phyloP scores from a whole-genome alignment of 2,888 invertebrate species.

The Eupithecia abbreviata region DNA sequence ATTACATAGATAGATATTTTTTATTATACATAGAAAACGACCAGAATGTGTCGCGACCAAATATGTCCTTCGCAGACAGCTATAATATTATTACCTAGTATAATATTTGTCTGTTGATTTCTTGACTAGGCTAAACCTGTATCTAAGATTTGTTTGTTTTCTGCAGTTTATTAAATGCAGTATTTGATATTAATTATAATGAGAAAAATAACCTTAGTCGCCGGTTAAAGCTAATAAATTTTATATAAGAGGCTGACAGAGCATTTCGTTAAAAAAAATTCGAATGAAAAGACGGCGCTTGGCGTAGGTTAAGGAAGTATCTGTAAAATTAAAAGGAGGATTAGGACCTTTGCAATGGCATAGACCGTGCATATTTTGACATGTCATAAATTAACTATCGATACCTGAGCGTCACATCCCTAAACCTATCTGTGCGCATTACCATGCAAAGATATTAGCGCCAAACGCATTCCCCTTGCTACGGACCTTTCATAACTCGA shows the following conservation, averaged over 20 bases:
- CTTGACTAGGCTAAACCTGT: no score
- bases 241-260: no score
- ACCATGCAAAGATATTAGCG: constrained; percentile 54
- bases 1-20: no score
- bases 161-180: background rate
- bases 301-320: background rate
- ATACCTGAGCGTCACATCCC: constrained; percentile 24
- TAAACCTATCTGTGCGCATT: constrained; percentile 40
- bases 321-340: background rate
- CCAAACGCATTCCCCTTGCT: constrained; percentile 43
- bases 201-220: no score
- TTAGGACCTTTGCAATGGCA: background rate
- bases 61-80: no score
- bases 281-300: background rate
- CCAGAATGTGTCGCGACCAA: no score
- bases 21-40: no score
- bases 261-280: background rate
- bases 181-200: background rate
- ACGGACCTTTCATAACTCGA: constrained; percentile 44
- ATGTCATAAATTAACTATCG: constrained; percentile 10
- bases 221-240: background rate
- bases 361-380: background rate
- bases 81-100: no score
- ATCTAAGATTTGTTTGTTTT: background rate
- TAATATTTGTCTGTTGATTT: no score